phyloP scores from a whole-genome alignment of 2,113 vertebrate genomes.

The Erpornis zantholeuca region DNA sequence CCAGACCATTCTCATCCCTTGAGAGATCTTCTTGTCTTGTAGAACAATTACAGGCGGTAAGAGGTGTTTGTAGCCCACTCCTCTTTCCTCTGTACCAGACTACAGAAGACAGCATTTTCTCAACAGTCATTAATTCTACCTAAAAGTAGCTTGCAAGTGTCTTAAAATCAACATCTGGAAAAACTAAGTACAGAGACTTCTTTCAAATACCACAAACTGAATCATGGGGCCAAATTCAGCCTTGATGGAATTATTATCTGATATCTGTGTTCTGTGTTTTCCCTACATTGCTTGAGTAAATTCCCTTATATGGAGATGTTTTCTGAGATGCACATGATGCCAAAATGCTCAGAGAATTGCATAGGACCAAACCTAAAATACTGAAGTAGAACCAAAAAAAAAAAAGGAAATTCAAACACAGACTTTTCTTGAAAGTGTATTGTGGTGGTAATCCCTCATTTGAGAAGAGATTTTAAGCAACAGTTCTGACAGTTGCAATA shows the following conservation, averaged over 20 bases:
- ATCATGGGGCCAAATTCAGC: constrained; percentile 13
- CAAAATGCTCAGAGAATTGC: constrained; percentile 33
- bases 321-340: background rate
- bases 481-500: background rate
- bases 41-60: background rate
- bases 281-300: background rate
- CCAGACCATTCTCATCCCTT: background rate
- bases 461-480: background rate
- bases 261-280: constrained; percentile 14
- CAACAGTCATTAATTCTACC: constrained; percentile 1
- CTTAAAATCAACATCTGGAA: constrained; percentile 49
- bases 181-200: background rate
- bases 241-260: constrained; percentile 47
- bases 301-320: constrained; percentile 47
- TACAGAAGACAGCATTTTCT: constrained; percentile 23
- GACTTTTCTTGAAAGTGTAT: background rate
- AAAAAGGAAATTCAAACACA: background rate
- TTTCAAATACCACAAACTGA: constrained; percentile 27
- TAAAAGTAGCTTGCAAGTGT: background rate
- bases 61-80: background rate
- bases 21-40: background rate
- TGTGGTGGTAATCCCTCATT: background rate
- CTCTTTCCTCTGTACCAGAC: background rate
- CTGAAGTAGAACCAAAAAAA: background rate
- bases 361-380: background rate